Evolutionary conservation across 2,113 vertebrate genomes (phyloP), one percentile per base, ranked within the genome.

Genomic region (Arothron firmamentum): DNA sequence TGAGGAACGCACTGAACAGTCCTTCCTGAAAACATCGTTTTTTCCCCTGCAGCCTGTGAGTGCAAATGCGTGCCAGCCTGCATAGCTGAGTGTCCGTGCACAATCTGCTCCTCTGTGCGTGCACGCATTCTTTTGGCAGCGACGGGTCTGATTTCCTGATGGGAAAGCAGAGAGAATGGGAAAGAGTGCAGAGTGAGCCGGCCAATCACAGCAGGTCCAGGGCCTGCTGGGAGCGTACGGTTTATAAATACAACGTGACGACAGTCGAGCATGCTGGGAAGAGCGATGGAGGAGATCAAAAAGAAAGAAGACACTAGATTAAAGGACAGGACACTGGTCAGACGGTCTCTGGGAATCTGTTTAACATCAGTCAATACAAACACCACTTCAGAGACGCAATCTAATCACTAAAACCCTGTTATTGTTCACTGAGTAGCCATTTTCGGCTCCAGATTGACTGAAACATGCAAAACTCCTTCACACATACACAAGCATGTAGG

Each of bases 241-340:
- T 69, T 75, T 85, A 81, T 81, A 85, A 88, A 88, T 86, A 85
- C 71, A 59, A 72, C 8, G 53, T 75, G 78, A 85, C 66, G 62
- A 79, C 67, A n/a, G n/a, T n/a, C n/a, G 41, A 55, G 49, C 59
- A n/a, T 23, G 58, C 45, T 21, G 50, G 31, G 25, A 43, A 54
- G 21, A 34, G 45, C 55, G 55, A 34, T 25, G 43, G 56, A 17
- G 50, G 25, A 9, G 46, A 56, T 10, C 19, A 16, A 0, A 3
- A 25, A n/a, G 48, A 6, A 48, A 54, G 34, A 69, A 57, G 51
- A 79, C 6, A 60, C 6, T 20, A 75, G 63, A 78, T 15, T 43
- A 62, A 70, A 18, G 23, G 41, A 45, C 5, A 31, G 25, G 65
- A 65, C 73, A 7, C 25, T 28, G 62, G 61, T 66, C 48, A 34